Percentiles rank a stretch among this genome's conserved stretches.
Conservation (phyloP, 2,888 invertebrate species). For the Cyaniris semiargus region DNA sequence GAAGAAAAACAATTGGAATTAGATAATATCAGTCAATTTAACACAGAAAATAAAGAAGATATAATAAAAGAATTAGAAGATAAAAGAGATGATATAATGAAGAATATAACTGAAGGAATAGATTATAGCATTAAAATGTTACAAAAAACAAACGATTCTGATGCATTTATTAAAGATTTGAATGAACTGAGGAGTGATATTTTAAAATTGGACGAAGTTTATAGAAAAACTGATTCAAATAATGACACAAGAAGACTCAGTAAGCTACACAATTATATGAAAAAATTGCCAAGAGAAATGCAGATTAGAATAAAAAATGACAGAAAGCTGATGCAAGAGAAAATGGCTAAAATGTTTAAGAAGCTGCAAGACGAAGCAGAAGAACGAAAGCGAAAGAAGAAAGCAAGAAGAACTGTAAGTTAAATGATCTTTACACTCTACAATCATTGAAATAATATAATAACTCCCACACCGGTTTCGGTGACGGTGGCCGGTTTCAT, state of each 20-base stretch:
- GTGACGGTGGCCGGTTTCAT: too few relatives aligned
- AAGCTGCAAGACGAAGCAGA: not conserved
- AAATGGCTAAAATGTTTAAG: not conserved
- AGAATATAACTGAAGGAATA: not conserved
- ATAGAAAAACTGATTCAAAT: not conserved
- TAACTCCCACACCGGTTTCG: too few relatives aligned
- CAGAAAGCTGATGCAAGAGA: not conserved
- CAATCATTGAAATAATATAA: too few relatives aligned
- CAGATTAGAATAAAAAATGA: not conserved
- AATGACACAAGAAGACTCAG: not conserved
- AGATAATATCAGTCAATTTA: not conserved
- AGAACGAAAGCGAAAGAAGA: not conserved
- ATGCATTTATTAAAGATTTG: not conserved
- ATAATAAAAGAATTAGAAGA: not conserved
- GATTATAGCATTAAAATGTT: not conserved
- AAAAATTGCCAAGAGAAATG: not conserved
- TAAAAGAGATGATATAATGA: not conserved
- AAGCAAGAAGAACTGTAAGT: not conserved
- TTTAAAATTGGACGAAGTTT: not conserved
- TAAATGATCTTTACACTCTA: too few relatives aligned
- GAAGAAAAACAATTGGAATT: not conserved
- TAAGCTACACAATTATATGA: conserved; percentile 2
- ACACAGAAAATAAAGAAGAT: not conserved
- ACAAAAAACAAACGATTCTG: not conserved
- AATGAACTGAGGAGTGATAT: not conserved